Evolutionary conservation across 92 coral and sea anemone species (phyloP).

Genomic region (Porites lobata): DNA sequence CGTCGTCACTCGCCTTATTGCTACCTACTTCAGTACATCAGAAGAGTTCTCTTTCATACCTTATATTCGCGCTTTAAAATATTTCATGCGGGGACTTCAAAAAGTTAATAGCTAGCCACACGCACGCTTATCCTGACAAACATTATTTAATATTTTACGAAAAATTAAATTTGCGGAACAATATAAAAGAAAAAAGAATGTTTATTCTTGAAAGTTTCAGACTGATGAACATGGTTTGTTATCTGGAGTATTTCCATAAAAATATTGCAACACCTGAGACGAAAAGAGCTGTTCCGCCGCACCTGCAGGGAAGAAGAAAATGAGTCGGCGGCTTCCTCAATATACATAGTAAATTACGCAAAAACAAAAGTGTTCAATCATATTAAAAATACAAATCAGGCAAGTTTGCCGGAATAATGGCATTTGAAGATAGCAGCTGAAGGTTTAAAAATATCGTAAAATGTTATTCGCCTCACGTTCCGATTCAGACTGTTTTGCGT

Average conservation of each 20-base stretch:
- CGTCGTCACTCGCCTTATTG: too few relatives aligned
- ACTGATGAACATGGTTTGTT: constrained; percentile 2
- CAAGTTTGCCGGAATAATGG: background rate
- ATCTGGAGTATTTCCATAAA: constrained; percentile 46
- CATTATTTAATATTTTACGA: too few relatives aligned
- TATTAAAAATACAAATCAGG: background rate
- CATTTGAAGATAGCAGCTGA: constrained; percentile 3
- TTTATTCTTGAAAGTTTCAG: background rate
- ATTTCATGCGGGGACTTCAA: too few relatives aligned
- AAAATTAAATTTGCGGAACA: background rate
- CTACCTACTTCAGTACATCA: too few relatives aligned
- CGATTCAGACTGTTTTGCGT: background rate
- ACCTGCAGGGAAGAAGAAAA: constrained; percentile 19
- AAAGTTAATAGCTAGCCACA: too few relatives aligned
- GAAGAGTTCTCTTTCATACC: too few relatives aligned
- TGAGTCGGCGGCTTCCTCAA: too few relatives aligned
- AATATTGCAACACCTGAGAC: constrained; percentile 32
- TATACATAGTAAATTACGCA: background rate
- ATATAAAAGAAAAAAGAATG: background rate
- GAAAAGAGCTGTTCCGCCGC: constrained; percentile 42
- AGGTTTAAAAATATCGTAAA: background rate
- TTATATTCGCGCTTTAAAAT: too few relatives aligned
- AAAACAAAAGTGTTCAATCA: background rate
- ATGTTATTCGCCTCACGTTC: background rate
- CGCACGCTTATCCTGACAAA: too few relatives aligned